Percentiles rank a stretch among this genome's conserved stretches.
Evolutionary conservation across 2,888 invertebrate species (phyloP).

Genomic region (Melinaea marsaeus): DNA sequence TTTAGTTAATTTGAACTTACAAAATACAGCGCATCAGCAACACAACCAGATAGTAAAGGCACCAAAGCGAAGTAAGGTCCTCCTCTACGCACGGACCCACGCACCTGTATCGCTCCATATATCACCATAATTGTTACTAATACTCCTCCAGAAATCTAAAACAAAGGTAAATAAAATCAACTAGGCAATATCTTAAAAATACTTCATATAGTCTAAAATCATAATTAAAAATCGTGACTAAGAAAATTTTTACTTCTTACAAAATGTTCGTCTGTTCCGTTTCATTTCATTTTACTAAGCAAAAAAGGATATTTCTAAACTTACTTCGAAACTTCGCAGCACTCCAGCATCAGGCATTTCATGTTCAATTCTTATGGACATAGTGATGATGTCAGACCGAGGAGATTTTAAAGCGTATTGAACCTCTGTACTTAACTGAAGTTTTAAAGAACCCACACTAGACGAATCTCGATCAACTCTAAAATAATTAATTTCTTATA

Average conservation of each 20-base stretch:
- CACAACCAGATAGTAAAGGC: slow-evolving; percentile 49
- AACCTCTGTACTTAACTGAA: slow-evolving; percentile 45
- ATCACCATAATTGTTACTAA: slow-evolving; percentile 47
- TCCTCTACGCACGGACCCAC: slow-evolving; percentile 55
- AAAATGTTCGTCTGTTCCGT: too few species aligned
- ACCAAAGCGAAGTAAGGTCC: slow-evolving; percentile 44
- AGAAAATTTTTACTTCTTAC: too few species aligned
- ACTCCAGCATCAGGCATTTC: slow-evolving; percentile 61
- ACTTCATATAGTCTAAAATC: too few species aligned
- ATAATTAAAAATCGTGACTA: too few species aligned
- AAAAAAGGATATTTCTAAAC: background rate
- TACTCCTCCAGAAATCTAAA: slow-evolving; percentile 61
- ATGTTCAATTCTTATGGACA: slow-evolving; percentile 47
- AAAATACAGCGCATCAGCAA: slow-evolving; percentile 61
- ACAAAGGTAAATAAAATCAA: background rate
- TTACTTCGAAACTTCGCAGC: slow-evolving; percentile 56
- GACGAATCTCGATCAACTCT: slow-evolving; percentile 49
- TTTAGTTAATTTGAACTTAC: slow-evolving; percentile 45
- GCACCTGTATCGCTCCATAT: slow-evolving; percentile 57
- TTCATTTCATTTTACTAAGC: too few species aligned
- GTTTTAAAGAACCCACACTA: slow-evolving; percentile 41
- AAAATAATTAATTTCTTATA: slow-evolving; percentile 14
- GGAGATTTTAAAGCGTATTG: slow-evolving; percentile 49
- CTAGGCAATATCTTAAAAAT: background rate
- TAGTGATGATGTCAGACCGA: slow-evolving; percentile 39